Conservation (phyloP, 2,113 vertebrate species). For the Limnothrissa miodon region DNA sequence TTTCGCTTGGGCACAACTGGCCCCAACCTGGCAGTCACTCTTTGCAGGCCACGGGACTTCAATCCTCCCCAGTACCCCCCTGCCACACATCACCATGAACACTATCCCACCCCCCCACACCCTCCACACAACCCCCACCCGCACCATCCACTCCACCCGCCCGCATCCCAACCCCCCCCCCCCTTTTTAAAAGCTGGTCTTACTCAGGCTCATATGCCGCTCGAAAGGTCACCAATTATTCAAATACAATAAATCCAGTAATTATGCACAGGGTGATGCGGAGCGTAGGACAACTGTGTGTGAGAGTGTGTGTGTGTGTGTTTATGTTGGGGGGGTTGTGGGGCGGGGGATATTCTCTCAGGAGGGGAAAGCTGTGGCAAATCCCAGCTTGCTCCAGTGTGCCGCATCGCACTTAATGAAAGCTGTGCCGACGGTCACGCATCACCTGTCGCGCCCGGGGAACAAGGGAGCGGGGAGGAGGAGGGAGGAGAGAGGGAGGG, state of each 20-base stretch:
- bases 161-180: neutral
- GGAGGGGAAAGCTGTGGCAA: conserved; percentile 2
- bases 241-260: conserved; percentile 11
- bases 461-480: neutral
- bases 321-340: neutral
- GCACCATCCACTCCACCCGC: neutral
- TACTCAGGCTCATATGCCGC: conserved; percentile 9
- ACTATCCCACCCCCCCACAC: too few species aligned
- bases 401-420: conserved; percentile 12
- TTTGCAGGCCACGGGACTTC: neutral
- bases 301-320: neutral
- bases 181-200: neutral
- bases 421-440: neutral
- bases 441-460: neutral
- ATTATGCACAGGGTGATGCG: conserved; percentile 5
- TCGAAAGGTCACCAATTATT: conserved; percentile 19
- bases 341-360: neutral
- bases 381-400: conserved; percentile 13
- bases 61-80: too few species aligned
- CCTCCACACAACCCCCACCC: neutral
- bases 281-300: neutral
- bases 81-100: too few species aligned
- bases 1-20: neutral
- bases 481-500: neutral
- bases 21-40: neutral